Evolutionary conservation across 2,113 vertebrate species (phyloP), one percentile per base, ranked within the genome.

Genomic region (Acanthochromis polyacanthus): DNA sequence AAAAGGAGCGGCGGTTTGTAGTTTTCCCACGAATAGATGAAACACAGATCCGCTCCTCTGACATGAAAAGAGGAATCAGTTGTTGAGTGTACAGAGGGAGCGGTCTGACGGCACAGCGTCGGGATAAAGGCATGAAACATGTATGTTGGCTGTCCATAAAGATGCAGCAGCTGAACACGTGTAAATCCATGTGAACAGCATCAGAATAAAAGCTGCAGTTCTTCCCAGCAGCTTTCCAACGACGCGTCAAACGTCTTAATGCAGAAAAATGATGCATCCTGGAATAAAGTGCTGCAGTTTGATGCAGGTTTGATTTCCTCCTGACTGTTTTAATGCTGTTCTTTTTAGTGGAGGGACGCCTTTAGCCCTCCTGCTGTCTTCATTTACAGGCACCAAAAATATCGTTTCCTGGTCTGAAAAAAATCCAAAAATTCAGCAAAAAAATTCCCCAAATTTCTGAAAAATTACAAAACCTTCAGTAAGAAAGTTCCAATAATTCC

Each of bases 1-100:
- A 67, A 69, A 17, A 36, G 14, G 32, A 80, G 64, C 68, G 50
- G 23, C 10, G 16, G 2, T 58, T 70, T 30, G 57, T 53, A 14
- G 14, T 53, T 78, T 78, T 56, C 4, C 14, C 1, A 1, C 50
- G 40, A 75, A 32, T 8, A 30, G 22, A 19, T 16, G 25, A 32
- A 59, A 59, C 16, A 2, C 28, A 43, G 16, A 52, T 38, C 36
- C 30, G 58, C 19, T 51, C 52, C 36, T 36, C 5, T 28, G 50
- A 48, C 30, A 15, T 43, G 40, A 15, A 43, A 17, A 17, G 43
- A 45, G 23, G 43, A 64, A 9, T 22, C 9, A 1, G 67, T 68
- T 67, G 16, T 38, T 64, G 66, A 53, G 19, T 23, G 15, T 25
- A 64, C 43, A 46, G 64, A 59, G 50, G 2, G 0, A 58, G 46